phyloP scores from a whole-genome alignment of 35 echinoderm and acorn worm genomes.

The Ptychodera flava region DNA sequence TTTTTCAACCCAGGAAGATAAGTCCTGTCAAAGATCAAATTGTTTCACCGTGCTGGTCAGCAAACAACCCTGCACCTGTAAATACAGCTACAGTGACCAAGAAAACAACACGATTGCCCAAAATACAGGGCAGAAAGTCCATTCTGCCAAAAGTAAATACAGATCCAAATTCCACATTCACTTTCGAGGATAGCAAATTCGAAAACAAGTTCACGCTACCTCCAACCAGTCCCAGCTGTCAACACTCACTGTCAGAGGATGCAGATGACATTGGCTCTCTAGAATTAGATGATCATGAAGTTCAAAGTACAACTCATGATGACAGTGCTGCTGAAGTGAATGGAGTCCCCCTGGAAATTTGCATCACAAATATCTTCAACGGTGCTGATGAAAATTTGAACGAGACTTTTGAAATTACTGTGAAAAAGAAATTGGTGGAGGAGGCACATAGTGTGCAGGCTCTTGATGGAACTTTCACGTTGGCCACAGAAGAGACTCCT shows the following conservation, averaged over 20 bases:
- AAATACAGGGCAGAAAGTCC: slow-evolving; percentile 12
- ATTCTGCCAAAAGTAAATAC: slow-evolving; percentile 19
- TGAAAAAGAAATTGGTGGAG: background rate
- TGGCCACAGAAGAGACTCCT: background rate
- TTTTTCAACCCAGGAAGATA: slow-evolving; percentile 69
- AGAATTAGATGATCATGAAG: slow-evolving; percentile 1
- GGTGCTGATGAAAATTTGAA: slow-evolving; percentile 33
- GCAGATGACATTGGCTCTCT: background rate
- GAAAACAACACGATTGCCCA: background rate
- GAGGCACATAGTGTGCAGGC: background rate
- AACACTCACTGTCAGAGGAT: background rate
- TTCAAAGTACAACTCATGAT: slow-evolving; percentile 16
- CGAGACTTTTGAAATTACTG: slow-evolving; percentile 40
- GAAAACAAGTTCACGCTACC: background rate
- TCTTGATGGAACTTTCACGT: background rate
- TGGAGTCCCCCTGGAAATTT: background rate
- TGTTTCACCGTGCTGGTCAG: slow-evolving; percentile 69
- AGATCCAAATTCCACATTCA: slow-evolving; percentile 33
- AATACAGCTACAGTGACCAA: background rate
- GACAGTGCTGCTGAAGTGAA: background rate
- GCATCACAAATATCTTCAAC: slow-evolving; percentile 21
- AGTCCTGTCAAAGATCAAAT: slow-evolving; percentile 63
- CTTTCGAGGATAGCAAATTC: slow-evolving; percentile 11
- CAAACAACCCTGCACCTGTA: slow-evolving; percentile 25
- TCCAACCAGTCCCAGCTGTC: background rate